Conservation (phyloP, 2,113 vertebrate species). For the Microtus richardsoni region DNA sequence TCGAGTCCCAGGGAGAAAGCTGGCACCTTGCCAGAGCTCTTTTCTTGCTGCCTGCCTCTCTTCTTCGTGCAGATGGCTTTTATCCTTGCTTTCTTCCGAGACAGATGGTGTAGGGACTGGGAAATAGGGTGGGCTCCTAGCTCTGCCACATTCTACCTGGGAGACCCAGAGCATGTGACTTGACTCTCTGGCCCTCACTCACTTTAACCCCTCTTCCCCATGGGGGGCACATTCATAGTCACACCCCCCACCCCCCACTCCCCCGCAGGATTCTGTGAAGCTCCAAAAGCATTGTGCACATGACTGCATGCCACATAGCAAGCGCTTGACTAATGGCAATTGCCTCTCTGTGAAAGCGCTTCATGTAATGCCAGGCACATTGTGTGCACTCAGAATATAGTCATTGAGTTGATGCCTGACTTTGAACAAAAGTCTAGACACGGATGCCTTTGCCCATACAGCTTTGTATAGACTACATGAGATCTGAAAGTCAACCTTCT, state of each 20-base stretch:
- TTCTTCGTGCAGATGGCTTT: background rate
- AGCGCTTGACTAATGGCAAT: background rate
- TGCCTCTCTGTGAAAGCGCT: conserved; percentile 24
- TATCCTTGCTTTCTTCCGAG: background rate
- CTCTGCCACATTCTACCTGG: conserved; percentile 8
- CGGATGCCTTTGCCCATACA: background rate
- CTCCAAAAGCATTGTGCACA: background rate
- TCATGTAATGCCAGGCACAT: conserved; percentile 12
- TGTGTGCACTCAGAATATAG: background rate
- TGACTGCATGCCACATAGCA: background rate
- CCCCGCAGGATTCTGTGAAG: background rate
- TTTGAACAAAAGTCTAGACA: conserved; percentile 31
- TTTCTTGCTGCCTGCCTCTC: background rate
- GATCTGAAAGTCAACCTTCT: background rate
- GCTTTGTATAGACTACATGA: background rate
- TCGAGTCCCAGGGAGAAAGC: background rate
- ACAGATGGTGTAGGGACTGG: background rate
- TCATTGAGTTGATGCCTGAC: conserved; percentile 17
- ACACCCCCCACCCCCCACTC: accelerated
- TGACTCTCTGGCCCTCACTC: background rate
- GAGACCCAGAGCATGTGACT: background rate
- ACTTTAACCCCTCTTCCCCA: background rate
- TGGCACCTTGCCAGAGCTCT: background rate
- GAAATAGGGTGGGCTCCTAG: background rate
- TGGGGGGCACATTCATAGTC: background rate